Base-by-base conservation (phyloP, 64 coral and sea anemone species). In the Porites lutea region DNA sequence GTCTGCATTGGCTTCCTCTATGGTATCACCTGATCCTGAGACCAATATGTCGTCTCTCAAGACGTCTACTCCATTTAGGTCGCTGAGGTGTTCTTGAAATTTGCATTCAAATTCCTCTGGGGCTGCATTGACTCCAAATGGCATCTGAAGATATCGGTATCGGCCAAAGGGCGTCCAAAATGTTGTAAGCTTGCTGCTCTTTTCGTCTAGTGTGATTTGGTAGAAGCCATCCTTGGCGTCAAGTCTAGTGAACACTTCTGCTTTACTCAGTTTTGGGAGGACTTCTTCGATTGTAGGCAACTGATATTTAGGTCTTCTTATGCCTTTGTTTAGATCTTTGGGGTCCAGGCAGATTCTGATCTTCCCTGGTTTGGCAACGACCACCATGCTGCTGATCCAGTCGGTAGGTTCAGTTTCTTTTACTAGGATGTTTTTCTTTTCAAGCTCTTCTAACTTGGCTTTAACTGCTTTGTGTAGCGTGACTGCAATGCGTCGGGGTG, bases 191-290 rank as follows among this genome's bases (percentile, higher is more conserved):
- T 82, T 91, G 57, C 89, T 87, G 65, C 90, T 87, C 50, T 52
- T 64, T 68, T 92, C 82, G 15, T 92, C 71, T 3, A 87, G 59
- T 6, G 60, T 57, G 6, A 92, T 92, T 68, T 92, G 82, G 27
- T 92, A 84, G 52, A 91, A 84, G 19, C 89, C 89, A 23, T 92
- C 88, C 52, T 83, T 92, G 13, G 91, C 91, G 50, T 92, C 91
- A 2, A 92, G 46, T n/a, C n/a, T n/a, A n/a, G n/a, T 86, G 22
- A 87, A 92, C 6, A 87, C 74, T 79, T 92, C 87, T 23, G 73
- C 91, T 66, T 78, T 78, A 21, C 47, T 87, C 15, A 92, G 82
- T 53, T 88, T 86, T 86, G 66, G 91, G 91, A 3, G 79, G 45
- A 87, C 82, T 78, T 84, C 59, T 16, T 87, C 82, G 0, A 92